A percentile compares a stretch with the other conserved stretches of the same genome.
Evolutionary conservation across 2,888 invertebrate genomes (phyloP).

Genomic region (Podotricha telesiphe): DNA sequence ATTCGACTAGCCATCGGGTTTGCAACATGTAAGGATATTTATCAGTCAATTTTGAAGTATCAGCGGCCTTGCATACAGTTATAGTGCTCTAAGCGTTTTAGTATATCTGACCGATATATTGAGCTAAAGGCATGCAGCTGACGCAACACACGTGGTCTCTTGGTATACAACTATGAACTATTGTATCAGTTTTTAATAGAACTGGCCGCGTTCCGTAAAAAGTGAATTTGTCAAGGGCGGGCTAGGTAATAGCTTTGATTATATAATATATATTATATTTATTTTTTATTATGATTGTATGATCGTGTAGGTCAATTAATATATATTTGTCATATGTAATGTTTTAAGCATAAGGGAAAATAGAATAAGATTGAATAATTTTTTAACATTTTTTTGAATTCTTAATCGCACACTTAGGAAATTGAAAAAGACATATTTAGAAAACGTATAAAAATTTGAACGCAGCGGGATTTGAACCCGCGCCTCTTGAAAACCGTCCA

Average conservation of each 20-base stretch:
- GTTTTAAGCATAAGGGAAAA: no score
- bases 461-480: no score
- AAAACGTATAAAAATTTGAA: no score
- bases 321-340: no score
- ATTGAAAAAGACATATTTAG: no score
- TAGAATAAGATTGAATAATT: no score
- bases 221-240: constrained; percentile 35
- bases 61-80: constrained; percentile 1
- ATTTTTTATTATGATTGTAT: not conserved
- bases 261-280: not conserved
- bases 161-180: constrained; percentile 28
- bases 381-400: no score
- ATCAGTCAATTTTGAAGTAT: not conserved
- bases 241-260: not conserved
- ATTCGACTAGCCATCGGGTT: no score
- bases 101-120: not conserved
- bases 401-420: no score
- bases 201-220: constrained; percentile 37
- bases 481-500: no score
- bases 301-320: no score
- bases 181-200: constrained; percentile 31
- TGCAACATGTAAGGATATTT: not conserved
- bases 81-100: not conserved
- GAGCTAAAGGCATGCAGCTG: constrained; percentile 23
- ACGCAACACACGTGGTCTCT: constrained; percentile 35